Evolutionary conservation across 2,888 invertebrate species (phyloP).

Genomic region (Yponomeuta sedellus): DNA sequence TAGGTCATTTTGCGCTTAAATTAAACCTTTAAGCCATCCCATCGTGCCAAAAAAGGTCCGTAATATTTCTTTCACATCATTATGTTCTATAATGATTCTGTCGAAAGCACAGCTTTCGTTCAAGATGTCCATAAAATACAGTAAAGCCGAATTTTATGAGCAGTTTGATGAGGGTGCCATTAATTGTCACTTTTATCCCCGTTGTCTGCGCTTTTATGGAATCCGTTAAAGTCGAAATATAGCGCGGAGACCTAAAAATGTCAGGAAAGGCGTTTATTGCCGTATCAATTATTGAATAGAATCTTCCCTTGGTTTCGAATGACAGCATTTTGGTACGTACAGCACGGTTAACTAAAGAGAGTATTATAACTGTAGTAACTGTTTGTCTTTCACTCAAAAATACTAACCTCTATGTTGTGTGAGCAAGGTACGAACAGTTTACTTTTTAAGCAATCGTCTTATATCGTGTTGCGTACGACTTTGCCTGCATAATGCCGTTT

Average conservation of each 20-base stretch:
- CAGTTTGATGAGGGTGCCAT: conserved; percentile 42
- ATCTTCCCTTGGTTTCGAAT: background rate
- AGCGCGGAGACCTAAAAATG: background rate
- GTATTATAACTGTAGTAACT: background rate
- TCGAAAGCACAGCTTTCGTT: conserved; percentile 22
- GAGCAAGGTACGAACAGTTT: too few relatives aligned
- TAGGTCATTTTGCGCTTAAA: too few relatives aligned
- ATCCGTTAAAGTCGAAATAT: background rate
- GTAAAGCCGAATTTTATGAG: conserved; percentile 34
- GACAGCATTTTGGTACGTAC: too few relatives aligned
- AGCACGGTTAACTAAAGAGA: background rate
- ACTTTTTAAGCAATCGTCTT: too few relatives aligned
- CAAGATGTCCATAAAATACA: conserved; percentile 29
- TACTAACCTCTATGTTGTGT: too few relatives aligned
- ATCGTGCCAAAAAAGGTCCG: too few relatives aligned
- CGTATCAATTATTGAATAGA: background rate
- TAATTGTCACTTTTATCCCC: conserved; percentile 46
- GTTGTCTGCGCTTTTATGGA: conserved; percentile 22
- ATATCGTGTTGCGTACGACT: too few relatives aligned
- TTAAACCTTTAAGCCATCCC: too few relatives aligned
- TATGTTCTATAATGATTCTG: conserved; percentile 8
- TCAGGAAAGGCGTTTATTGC: background rate
- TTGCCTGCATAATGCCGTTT: too few relatives aligned
- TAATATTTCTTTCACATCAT: background rate
- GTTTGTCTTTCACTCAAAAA: too few relatives aligned